These are phyloP conservation scores for Embiotoca jacksoni DNA, from an alignment of 2,113 vertebrate genomes.

Conservation along the genomic window DNA sequence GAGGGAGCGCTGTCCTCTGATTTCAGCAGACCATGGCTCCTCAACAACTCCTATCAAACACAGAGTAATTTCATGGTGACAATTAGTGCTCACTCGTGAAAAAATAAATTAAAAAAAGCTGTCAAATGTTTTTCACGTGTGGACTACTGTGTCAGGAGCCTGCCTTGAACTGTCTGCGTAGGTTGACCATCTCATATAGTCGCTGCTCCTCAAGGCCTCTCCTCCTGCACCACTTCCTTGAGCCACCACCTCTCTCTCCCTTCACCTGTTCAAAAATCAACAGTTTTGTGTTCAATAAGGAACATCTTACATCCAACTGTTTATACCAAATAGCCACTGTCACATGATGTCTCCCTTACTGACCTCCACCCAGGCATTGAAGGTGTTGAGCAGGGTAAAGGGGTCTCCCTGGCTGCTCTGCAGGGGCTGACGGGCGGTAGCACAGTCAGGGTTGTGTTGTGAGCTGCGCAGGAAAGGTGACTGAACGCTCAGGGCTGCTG, in stretches of 20 bases:
- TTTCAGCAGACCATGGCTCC: conserved; percentile 86
- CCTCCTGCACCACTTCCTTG: conserved; percentile 91
- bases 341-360: conserved; percentile 14
- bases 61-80: not conserved
- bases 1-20: not conserved
- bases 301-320: accelerated
- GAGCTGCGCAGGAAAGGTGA: conserved; percentile 89
- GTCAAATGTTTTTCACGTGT: not conserved
- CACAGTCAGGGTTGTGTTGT: conserved; percentile 84
- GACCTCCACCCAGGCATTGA: conserved; percentile 94
- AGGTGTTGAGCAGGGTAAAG: conserved; percentile 91
- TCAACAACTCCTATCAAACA: conserved; percentile 86
- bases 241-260: conserved; percentile 80
- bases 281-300: not conserved
- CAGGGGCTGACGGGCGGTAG: conserved; percentile 84
- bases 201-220: conserved; percentile 93
- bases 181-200: conserved; percentile 92
- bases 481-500: conserved; percentile 89
- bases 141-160: not conserved
- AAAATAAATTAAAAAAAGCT: not conserved
- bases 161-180: conserved; percentile 93
- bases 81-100: not conserved
- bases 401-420: conserved; percentile 92
- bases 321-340: not conserved
- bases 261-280: conserved; percentile 85